Conservation (phyloP, 2,797 vertebrate species). For the Rachycentron canadum region DNA sequence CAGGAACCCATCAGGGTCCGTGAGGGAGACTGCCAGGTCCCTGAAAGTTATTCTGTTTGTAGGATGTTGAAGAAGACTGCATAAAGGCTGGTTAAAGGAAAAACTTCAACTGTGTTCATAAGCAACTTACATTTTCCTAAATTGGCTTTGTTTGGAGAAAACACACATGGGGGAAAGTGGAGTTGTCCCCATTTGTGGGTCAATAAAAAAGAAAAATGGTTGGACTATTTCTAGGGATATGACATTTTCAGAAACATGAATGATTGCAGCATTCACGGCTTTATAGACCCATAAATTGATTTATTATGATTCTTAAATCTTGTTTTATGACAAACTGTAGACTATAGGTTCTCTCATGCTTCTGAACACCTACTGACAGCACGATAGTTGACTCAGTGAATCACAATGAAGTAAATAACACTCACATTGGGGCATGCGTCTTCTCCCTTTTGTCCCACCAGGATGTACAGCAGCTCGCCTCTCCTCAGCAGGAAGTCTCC, state of each 20-base stretch:
- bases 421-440: slow-evolving; percentile 96
- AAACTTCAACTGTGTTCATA: background rate
- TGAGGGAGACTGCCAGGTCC: background rate
- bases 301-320: background rate
- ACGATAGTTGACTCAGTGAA: background rate
- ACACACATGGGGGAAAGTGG: background rate
- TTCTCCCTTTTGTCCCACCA: slow-evolving; percentile 97
- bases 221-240: background rate
- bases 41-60: background rate
- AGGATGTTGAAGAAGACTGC: slow-evolving; percentile 3
- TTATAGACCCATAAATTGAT: slow-evolving; percentile 11
- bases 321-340: slow-evolving; percentile 10
- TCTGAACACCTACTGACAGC: background rate
- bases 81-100: too few species aligned
- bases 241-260: slow-evolving; percentile 19
- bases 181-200: background rate
- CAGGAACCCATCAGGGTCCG: background rate
- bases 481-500: slow-evolving; percentile 93
- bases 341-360: background rate
- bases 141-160: background rate
- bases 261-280: background rate
- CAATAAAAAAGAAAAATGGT: slow-evolving; percentile 36
- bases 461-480: slow-evolving; percentile 90
- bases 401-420: slow-evolving; percentile 17
- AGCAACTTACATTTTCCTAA: slow-evolving; percentile 16